These are phyloP conservation scores for Mastomys natalensis DNA, from an alignment of 2,113 vertebrate species.

Conservation along the genomic window DNA sequence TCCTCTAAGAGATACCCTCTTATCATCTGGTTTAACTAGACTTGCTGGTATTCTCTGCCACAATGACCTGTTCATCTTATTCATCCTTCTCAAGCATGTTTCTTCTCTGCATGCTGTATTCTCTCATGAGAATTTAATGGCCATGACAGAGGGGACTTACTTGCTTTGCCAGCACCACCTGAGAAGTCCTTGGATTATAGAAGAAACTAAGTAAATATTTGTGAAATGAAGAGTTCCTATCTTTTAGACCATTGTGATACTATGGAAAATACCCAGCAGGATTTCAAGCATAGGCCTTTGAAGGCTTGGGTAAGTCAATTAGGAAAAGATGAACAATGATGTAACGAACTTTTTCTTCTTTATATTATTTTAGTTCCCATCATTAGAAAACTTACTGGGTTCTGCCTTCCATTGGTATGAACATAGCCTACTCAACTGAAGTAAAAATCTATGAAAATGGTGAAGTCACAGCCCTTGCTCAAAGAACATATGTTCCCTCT, in stretches of 20 bases:
- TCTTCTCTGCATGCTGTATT: constrained; percentile 1
- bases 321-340: neutral
- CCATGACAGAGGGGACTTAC: neutral
- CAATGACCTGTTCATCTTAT: neutral
- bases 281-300: neutral
- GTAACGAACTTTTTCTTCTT: neutral
- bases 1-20: neutral
- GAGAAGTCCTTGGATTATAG: neutral
- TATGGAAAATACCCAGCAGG: neutral
- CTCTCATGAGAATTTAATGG: neutral
- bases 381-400: neutral
- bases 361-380: neutral
- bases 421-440: neutral
- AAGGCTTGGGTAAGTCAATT: neutral
- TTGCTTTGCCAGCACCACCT: neutral
- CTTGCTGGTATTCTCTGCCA: neutral
- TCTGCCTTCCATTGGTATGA: neutral
- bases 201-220: constrained; percentile 12
- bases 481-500: neutral
- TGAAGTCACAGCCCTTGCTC: neutral
- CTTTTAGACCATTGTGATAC: neutral
- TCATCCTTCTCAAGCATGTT: neutral
- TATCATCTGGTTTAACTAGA: neutral
- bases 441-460: neutral
- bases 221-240: neutral